phyloP scores from a whole-genome alignment of 2,888 invertebrate genomes.

The Melinaea menophilus region DNA sequence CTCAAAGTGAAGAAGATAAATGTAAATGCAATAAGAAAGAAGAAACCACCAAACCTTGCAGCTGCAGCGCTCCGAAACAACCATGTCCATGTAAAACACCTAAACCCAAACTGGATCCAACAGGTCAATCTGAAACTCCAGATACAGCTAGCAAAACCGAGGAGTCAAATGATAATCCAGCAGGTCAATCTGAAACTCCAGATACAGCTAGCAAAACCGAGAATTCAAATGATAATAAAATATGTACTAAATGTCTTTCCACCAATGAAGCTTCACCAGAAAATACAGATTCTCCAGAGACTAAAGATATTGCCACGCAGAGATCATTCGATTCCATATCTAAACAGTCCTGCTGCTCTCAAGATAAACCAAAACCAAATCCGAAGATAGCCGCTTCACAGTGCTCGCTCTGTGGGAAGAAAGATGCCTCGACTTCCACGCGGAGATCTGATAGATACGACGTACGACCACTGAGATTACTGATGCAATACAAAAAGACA shows the following conservation, averaged over 20 bases:
- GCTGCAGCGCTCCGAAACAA: too few relatives aligned
- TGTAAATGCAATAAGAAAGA: neutral
- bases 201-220: too few relatives aligned
- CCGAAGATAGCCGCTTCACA: conserved; percentile 3
- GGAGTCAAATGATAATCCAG: too few relatives aligned
- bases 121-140: too few relatives aligned
- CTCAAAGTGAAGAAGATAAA: conserved; percentile 1
- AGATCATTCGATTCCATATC: neutral
- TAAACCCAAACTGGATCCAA: too few relatives aligned
- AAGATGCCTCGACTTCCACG: conserved; percentile 30
- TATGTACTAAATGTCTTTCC: neutral
- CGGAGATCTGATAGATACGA: conserved; percentile 33
- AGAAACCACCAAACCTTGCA: too few relatives aligned
- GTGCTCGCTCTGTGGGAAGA: conserved; percentile 13
- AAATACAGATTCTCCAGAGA: too few relatives aligned
- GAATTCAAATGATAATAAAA: neutral
- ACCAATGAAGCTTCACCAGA: too few relatives aligned
- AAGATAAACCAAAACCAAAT: neutral
- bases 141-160: too few relatives aligned
- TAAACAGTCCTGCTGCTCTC: conserved; percentile 6
- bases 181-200: too few relatives aligned
- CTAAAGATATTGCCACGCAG: too few relatives aligned
- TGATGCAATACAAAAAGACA: conserved; percentile 11
- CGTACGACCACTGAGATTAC: conserved; percentile 31
- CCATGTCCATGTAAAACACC: too few relatives aligned